Evolutionary conservation across 2,888 invertebrate genomes (phyloP), one percentile per base, ranked within the genome.

Genomic region (Creontiades dilutus): DNA sequence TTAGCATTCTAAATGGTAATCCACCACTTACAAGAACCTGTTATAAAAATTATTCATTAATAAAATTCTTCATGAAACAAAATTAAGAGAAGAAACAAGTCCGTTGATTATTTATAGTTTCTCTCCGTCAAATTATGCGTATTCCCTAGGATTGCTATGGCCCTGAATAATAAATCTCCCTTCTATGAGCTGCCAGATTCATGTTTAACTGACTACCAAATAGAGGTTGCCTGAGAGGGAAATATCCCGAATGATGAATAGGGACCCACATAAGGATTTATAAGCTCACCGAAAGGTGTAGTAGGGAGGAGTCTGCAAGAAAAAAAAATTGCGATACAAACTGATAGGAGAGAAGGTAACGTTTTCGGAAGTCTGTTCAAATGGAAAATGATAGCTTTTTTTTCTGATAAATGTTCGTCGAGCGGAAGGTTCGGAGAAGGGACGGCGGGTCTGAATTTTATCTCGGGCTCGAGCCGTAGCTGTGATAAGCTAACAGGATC

Each of bases 371-470:
- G 82, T 82, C 52, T 27, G 52, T 55, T 82, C 82, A 82, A 82
- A 82, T 82, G 82, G 82, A 82, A 82, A 82, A 82, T 82, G 82
- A 82, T 82, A 82, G 82, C 82, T 55, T 55, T 48, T 81, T n/a
- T 82, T 82, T 68, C 68, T 82, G 82, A 82, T 82, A 82, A 82
- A 82, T 82, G 82, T 52, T 82, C 82, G 52, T 55, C 82, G 52
- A 47, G 48, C 52, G 48, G 52, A 82, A 82, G 82, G 47, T 47
- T 48, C 82, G 52, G 23, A 23, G n/a, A 19, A 23, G 23, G 82
- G 47, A 52, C 82, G 82, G 48, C 47, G 82, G 82, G 48, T n/a
- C n/a, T 80, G 46, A 48, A 46, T 80, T 82, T 82, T 82, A 55
- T 27, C 27, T 48, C 52, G n/a, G 82, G 47, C 27, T 19, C 19